Evolutionary conservation across 2,797 vertebrate species (phyloP).

Genomic region (Phalloptychus januarius): DNA sequence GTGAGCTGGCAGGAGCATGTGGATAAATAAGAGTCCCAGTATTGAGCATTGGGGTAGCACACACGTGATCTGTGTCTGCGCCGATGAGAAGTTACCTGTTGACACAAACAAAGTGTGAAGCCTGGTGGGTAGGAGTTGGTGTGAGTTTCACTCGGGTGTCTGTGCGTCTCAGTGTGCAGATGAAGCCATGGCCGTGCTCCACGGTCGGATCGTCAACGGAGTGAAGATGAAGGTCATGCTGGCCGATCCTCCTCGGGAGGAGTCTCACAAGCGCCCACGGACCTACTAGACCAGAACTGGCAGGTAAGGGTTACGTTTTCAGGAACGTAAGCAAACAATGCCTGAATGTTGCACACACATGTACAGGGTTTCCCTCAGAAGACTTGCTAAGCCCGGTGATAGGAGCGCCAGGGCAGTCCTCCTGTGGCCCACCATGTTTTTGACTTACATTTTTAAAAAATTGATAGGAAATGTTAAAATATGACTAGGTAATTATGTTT

Average conservation of each 20-base stretch:
- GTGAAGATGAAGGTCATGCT: slow-evolving; percentile 96
- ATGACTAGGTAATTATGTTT: too few relatives aligned
- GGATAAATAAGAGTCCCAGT: too few relatives aligned
- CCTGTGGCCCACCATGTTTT: too few relatives aligned
- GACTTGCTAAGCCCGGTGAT: not conserved
- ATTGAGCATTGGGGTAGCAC: too few relatives aligned
- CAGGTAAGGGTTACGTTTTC: slow-evolving; percentile 49
- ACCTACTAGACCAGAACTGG: slow-evolving; percentile 81
- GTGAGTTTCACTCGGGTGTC: not conserved
- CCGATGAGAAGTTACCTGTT: too few relatives aligned
- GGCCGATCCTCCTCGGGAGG: slow-evolving; percentile 92
- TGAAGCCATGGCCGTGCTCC: slow-evolving; percentile 88
- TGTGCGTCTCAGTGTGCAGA: slow-evolving; percentile 81
- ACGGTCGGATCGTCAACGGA: slow-evolving; percentile 90
- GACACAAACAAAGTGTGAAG: not conserved
- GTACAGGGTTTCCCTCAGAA: too few relatives aligned
- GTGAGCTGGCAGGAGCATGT: too few relatives aligned
- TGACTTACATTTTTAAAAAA: too few relatives aligned
- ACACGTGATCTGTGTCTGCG: too few relatives aligned
- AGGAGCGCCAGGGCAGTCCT: too few relatives aligned
- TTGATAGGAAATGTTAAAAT: too few relatives aligned
- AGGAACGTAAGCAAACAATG: not conserved
- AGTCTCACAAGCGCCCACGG: slow-evolving; percentile 93
- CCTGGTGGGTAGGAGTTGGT: not conserved
- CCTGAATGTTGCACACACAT: not conserved